phyloP scores from a whole-genome alignment of 2,113 vertebrate species.

The Leptocoma aspasia region DNA sequence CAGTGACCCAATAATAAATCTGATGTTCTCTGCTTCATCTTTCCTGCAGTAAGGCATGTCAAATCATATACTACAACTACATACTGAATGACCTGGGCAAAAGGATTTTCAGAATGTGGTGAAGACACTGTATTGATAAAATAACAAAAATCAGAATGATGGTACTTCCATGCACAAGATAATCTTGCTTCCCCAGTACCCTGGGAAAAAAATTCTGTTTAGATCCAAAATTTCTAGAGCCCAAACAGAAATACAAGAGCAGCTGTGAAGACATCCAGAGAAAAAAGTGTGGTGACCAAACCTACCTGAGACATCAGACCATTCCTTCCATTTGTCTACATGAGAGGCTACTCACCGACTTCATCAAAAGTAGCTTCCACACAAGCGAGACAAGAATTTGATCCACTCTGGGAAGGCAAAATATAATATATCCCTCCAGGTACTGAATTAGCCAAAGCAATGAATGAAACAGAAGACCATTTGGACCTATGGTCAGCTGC shows the following conservation, averaged over 20 bases:
- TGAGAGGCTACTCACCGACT: accelerated
- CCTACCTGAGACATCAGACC: neutral
- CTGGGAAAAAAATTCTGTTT: neutral
- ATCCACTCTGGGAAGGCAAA: neutral
- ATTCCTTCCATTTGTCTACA: neutral
- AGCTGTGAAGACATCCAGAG: neutral
- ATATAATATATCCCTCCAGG: neutral
- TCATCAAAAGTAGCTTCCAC: neutral
- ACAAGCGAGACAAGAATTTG: neutral
- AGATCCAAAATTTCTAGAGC: neutral
- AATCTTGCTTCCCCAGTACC: neutral
- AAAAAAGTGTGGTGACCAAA: neutral
- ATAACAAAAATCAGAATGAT: neutral
- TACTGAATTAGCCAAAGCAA: neutral
- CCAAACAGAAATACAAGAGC: neutral
- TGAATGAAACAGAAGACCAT: neutral
- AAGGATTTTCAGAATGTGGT: neutral
- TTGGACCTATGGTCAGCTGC: neutral
- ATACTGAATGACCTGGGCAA: neutral
- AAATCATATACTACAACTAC: neutral
- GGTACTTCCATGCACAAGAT: neutral
- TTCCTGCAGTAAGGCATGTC: neutral
- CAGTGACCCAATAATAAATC: conserved; percentile 8
- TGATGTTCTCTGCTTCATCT: neutral
- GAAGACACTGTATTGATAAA: neutral